These are phyloP conservation scores for Bufo gargarizans DNA, from an alignment of 2,113 vertebrate genomes.

Conservation along the genomic window DNA sequence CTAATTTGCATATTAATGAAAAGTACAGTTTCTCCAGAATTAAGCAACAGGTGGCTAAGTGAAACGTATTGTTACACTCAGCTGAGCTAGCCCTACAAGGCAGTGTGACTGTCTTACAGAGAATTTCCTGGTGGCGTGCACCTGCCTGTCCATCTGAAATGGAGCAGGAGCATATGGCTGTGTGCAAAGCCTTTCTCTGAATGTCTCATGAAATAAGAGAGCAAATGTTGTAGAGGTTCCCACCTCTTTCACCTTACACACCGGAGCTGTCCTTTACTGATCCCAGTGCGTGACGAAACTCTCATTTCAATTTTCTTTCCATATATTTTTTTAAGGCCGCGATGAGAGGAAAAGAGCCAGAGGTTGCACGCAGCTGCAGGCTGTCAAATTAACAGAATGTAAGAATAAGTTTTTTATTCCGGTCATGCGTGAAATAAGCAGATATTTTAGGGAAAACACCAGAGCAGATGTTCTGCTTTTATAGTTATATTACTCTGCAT, in stretches of 20 bases:
- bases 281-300: background rate
- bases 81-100: no score
- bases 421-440: constrained; percentile 86
- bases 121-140: background rate
- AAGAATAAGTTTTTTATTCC: constrained; percentile 77
- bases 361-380: constrained; percentile 87
- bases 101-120: no score
- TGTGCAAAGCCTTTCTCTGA: background rate
- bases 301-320: background rate
- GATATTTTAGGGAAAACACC: constrained; percentile 85
- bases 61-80: no score
- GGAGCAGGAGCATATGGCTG: no score
- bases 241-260: background rate
- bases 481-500: constrained; percentile 6
- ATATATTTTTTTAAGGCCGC: constrained; percentile 74
- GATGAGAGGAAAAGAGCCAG: constrained; percentile 86
- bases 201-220: background rate
- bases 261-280: background rate
- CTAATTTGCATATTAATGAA: no score
- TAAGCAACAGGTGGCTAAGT: no score
- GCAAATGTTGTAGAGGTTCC: background rate
- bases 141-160: background rate
- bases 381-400: constrained; percentile 87
- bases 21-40: no score
- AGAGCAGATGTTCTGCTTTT: constrained; percentile 76